Percentiles rank a stretch among this genome's conserved stretches.
These are phyloP conservation scores for Aelia acuminata DNA, from an alignment of 2,888 invertebrate species.

Conservation along the genomic window DNA sequence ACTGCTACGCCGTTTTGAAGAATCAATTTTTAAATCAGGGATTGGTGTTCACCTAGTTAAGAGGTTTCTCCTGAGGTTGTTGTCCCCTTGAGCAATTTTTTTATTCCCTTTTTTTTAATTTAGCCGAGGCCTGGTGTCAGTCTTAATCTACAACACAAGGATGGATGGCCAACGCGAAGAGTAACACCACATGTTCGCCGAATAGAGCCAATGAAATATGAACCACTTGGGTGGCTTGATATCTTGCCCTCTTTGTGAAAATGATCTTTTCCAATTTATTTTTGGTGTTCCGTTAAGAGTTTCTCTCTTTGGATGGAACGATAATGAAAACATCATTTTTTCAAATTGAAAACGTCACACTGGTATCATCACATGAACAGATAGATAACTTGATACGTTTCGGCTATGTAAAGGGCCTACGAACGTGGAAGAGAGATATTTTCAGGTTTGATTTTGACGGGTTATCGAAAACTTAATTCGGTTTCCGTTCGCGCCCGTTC, in stretches of 20 bases:
- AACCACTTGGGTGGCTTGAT: neutral
- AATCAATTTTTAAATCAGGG: neutral
- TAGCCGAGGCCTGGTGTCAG: neutral
- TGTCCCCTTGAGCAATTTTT: neutral
- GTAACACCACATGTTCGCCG: neutral
- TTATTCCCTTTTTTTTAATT: slow-evolving; percentile 26
- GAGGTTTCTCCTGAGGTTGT: neutral
- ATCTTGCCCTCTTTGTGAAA: neutral
- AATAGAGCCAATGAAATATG: neutral
- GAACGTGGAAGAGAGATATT: too few species aligned
- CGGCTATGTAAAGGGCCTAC: too few species aligned
- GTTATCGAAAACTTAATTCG: too few species aligned
- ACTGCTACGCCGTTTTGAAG: neutral
- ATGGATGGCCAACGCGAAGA: slow-evolving; percentile 31
- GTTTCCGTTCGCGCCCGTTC: too few species aligned
- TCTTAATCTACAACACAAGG: slow-evolving; percentile 24
- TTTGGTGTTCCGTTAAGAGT: too few species aligned
- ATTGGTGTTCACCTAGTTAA: neutral
- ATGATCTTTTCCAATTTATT: neutral
- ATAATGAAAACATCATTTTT: too few species aligned
- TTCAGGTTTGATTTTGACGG: too few species aligned
- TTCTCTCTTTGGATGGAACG: too few species aligned
- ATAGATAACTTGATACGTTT: too few species aligned
- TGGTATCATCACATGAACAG: too few species aligned
- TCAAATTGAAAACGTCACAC: too few species aligned